Evolutionary conservation across 2,888 invertebrate genomes (phyloP), one percentile per base, ranked within the genome.

Genomic region (Dilophus febrilis): DNA sequence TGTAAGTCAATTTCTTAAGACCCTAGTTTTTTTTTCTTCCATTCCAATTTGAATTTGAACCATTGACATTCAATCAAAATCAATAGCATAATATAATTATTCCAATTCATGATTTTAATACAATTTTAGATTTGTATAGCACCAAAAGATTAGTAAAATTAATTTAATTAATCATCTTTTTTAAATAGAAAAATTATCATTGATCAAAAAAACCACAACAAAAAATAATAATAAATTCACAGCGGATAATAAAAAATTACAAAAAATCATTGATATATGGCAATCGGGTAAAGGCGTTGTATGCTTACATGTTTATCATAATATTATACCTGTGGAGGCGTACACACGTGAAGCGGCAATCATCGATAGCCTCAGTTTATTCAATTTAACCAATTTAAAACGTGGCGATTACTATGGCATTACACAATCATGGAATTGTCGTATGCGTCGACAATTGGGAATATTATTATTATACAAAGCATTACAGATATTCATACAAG

Each of bases 341-440:
- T 87, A 81, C 49, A 90, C 91, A 0, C 67, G 94, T 45, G 97
- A 97, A 60, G 94, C 94, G 0, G 76, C 86, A 10, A 92, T 97
- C 73, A 91, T 97, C 13, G 86, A 87, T 50, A 86, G 88, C 0
- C 58, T 97, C 7, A 82, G 83, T 1, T 50, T 85, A 4, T 58
- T 68, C 1, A 79, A 81, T 53, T 61, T 92, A 47, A 81, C 77
- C 28, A 94, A 94, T 59, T 60, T 73, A 14, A 81, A 81, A 53
- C 60, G 65, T 27, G 91, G 92, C 0, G 80, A 85, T 46, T 88
- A 82, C 56, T 90, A 91, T 53, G 90, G 90, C 0, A 65, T 72
- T 0, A 70, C 78, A 0, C 67, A 76, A 2, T 73, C 78, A 0
- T 91, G 86, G 87, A 69, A 72, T 2, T 56, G 67, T 42, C 73